These are phyloP conservation scores for Drosophila melanogaster DNA, from an alignment of 1,140 invertebrate species.

Conservation along the genomic window DNA sequence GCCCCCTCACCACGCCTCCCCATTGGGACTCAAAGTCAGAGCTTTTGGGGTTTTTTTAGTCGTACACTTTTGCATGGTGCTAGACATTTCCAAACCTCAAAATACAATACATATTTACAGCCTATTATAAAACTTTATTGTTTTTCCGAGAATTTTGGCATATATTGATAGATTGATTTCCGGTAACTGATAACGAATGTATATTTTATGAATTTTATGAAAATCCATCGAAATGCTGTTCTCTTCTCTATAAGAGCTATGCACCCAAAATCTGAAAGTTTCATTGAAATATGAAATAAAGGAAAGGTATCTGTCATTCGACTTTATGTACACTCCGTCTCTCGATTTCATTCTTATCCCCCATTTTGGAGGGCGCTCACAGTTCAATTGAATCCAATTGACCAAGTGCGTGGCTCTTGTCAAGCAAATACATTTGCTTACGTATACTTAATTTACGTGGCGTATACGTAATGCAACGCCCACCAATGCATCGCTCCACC, in stretches of 20 bases:
- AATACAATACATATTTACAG: not conserved
- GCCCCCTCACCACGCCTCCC: slow-evolving; percentile 11
- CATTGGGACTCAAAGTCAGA: slow-evolving; percentile 44
- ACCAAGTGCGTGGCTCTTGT: slow-evolving; percentile 74
- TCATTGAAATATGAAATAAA: too few species aligned
- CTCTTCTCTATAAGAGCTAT: too few species aligned
- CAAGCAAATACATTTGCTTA: slow-evolving; percentile 80
- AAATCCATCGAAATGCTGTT: too few species aligned
- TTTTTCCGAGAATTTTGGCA: not conserved
- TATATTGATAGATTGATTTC: not conserved
- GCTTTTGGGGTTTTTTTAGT: slow-evolving; percentile 17
- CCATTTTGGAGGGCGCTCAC: slow-evolving; percentile 27
- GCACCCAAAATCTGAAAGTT: too few species aligned
- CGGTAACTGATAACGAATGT: too few species aligned
- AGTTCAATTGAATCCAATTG: slow-evolving; percentile 78
- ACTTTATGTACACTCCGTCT: not conserved
- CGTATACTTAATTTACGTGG: slow-evolving; percentile 68
- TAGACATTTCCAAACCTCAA: not conserved
- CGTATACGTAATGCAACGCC: slow-evolving; percentile 64
- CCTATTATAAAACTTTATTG: not conserved
- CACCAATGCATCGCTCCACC: slow-evolving; percentile 15
- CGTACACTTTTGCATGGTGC: not conserved
- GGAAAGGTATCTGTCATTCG: not conserved
- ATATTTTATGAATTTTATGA: too few species aligned
- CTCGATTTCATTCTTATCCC: slow-evolving; percentile 21